phyloP scores from a whole-genome alignment of 2,797 vertebrate species.

The Rhyacichthys aspro region DNA sequence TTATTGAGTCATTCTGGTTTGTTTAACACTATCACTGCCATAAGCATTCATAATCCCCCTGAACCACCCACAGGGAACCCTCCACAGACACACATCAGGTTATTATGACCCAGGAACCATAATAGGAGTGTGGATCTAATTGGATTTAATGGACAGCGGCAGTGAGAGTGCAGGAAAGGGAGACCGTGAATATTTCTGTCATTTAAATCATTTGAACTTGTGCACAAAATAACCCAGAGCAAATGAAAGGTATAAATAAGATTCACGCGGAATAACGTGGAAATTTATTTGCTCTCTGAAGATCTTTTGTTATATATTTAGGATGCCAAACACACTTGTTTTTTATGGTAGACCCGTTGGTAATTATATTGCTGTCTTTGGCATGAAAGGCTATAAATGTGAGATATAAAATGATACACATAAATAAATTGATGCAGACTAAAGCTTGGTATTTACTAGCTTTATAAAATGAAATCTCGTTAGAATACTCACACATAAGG shows the following conservation, averaged over 20 bases:
- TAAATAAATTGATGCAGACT: too few species aligned
- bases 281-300: conserved; percentile 22
- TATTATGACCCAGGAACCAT: conserved; percentile 21
- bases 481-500: too few species aligned
- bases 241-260: conserved; percentile 55
- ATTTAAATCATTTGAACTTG: conserved; percentile 10
- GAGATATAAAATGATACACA: too few species aligned
- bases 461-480: too few species aligned
- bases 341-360: conserved; percentile 30
- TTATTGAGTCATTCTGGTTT: too few species aligned
- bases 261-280: conserved; percentile 1
- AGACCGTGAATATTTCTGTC: conserved; percentile 13
- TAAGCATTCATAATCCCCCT: too few species aligned
- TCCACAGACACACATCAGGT: conserved; percentile 17
- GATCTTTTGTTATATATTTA: conserved; percentile 31
- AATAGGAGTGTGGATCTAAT: conserved; percentile 35
- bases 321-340: conserved; percentile 28
- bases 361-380: conserved; percentile 29
- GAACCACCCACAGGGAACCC: conserved; percentile 25
- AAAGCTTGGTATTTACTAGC: too few species aligned
- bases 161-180: conserved; percentile 8
- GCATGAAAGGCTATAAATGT: too few species aligned
- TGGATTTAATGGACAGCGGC: conserved; percentile 46
- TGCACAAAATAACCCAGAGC: not conserved
- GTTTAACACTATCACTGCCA: conserved; percentile 36